These are phyloP conservation scores for Mirounga angustirostris DNA, from an alignment of 2,113 vertebrate genomes.

Conservation along the genomic window DNA sequence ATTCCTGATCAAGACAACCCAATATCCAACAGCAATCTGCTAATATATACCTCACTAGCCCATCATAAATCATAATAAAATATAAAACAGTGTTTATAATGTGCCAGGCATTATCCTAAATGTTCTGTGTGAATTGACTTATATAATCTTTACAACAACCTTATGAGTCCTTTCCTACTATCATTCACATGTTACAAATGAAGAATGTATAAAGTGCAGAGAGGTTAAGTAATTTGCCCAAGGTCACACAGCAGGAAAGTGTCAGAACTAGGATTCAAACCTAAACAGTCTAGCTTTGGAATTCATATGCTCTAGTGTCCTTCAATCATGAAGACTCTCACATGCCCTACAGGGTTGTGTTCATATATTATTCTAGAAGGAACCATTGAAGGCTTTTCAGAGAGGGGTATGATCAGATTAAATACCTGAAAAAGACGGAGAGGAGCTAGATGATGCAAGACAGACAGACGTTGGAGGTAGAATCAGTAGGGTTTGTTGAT, in stretches of 20 bases:
- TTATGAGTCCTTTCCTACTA: background rate
- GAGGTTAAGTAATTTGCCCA: background rate
- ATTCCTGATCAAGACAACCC: slow-evolving; percentile 3
- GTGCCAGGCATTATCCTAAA: background rate
- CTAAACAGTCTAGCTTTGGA: background rate
- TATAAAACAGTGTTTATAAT: background rate
- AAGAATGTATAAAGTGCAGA: background rate
- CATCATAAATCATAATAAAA: slow-evolving; percentile 10
- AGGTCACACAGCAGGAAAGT: background rate
- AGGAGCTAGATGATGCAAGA: background rate
- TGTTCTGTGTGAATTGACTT: background rate
- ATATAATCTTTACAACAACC: background rate
- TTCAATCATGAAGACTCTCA: background rate
- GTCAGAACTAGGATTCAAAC: background rate
- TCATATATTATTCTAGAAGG: background rate
- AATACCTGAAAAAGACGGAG: background rate
- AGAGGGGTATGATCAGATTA: background rate
- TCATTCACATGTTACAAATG: background rate
- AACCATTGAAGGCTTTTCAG: background rate
- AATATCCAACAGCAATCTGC: background rate
- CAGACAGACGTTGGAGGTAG: background rate
- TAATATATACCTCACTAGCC: background rate
- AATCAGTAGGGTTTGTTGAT: background rate
- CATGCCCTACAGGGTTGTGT: background rate
- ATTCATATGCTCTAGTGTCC: background rate